phyloP scores from a whole-genome alignment of 2,113 vertebrate species.

The Tylochromis polylepis region DNA sequence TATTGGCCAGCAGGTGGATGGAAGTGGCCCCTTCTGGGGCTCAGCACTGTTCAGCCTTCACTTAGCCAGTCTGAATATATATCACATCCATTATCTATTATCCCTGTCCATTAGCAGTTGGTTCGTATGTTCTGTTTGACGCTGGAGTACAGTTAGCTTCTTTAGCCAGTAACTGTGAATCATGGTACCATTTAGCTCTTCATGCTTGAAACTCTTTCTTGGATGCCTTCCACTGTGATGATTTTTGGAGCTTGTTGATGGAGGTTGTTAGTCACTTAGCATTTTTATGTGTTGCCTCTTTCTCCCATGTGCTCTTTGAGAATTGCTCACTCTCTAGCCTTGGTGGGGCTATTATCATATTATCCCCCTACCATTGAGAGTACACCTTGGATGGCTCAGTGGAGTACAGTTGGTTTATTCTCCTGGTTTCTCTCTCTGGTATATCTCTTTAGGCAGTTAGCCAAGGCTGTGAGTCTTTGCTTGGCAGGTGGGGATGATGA shows the following conservation, averaged over 20 bases:
- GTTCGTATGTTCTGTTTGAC: neutral
- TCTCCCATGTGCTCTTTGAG: neutral
- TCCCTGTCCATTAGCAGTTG: neutral
- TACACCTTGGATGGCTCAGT: no score
- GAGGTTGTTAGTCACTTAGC: neutral
- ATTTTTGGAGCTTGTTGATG: neutral
- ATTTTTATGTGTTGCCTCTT: neutral
- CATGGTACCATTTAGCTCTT: neutral
- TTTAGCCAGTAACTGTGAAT: neutral
- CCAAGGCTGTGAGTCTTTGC: no score
- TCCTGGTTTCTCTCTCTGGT: no score
- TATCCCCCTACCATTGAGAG: no score
- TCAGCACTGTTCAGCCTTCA: neutral
- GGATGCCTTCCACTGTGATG: neutral
- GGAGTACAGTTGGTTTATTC: no score
- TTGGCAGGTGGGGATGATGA: no score
- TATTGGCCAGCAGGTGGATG: neutral
- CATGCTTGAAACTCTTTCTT: neutral
- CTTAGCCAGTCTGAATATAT: neutral
- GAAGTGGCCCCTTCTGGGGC: neutral
- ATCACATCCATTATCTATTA: neutral
- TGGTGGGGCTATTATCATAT: no score
- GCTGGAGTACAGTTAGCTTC: neutral
- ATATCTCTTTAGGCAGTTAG: no score
- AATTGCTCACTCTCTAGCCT: no score